phyloP scores from a whole-genome alignment of 1,140 invertebrate species.

The Pogonognathellus flavescens region DNA sequence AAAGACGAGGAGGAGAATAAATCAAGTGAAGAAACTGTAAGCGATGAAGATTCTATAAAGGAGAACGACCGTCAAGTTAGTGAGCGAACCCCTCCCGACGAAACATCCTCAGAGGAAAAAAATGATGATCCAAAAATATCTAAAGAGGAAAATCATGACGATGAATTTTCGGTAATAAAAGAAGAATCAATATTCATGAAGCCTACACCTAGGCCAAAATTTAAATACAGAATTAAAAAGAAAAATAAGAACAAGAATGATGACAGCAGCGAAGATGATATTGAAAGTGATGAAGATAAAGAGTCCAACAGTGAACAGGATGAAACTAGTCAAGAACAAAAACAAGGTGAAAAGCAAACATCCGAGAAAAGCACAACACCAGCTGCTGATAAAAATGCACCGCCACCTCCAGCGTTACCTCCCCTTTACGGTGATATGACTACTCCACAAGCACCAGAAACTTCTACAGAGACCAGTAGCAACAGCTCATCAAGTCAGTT shows the following conservation, averaged over 20 bases:
- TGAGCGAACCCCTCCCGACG: not conserved
- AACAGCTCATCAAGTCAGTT: not conserved
- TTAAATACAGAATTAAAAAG: conserved; percentile 46
- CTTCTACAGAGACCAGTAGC: not conserved
- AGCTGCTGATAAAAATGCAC: not conserved
- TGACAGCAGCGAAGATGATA: not conserved
- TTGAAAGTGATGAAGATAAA: conserved; percentile 11
- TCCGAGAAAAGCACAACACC: not conserved
- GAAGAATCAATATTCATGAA: conserved; percentile 6
- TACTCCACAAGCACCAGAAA: not conserved
- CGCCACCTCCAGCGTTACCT: not conserved
- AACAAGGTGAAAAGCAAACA: not conserved
- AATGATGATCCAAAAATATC: not conserved
- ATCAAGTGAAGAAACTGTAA: not conserved
- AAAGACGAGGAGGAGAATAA: not conserved
- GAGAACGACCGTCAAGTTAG: not conserved
- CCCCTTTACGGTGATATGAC: not conserved
- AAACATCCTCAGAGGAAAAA: not conserved
- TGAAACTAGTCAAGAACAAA: conserved; percentile 18
- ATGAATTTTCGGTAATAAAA: not conserved
- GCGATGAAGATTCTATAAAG: not conserved
- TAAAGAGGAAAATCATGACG: conserved; percentile 17
- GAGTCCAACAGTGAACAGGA: conserved; percentile 4
- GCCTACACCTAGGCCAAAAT: conserved; percentile 18
- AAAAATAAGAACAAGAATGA: conserved; percentile 16